These are phyloP conservation scores for Branchinecta lindahli DNA, from an alignment of 1,140 invertebrate species.

Conservation along the genomic window DNA sequence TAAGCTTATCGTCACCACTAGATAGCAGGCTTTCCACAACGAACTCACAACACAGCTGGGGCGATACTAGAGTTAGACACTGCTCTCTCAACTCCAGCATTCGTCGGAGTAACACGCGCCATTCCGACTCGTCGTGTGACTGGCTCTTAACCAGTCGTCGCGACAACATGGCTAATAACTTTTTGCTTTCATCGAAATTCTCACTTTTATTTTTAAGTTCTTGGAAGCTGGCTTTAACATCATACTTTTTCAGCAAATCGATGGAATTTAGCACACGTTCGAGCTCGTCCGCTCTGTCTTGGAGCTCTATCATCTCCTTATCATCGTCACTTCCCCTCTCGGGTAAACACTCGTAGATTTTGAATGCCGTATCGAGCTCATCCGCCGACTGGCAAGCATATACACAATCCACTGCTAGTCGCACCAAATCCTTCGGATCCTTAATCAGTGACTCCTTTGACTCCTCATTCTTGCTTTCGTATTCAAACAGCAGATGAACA, in stretches of 20 bases:
- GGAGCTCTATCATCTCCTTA: conserved; percentile 27
- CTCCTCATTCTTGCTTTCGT: conserved; percentile 25
- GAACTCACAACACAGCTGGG: conserved; percentile 34
- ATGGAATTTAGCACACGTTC: conserved; percentile 36
- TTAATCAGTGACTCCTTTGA: conserved; percentile 29
- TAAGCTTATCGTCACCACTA: conserved; percentile 33
- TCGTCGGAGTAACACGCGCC: conserved; percentile 37
- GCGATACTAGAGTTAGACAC: conserved; percentile 35
- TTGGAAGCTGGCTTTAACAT: conserved; percentile 33
- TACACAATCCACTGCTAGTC: conserved; percentile 37
- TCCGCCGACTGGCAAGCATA: conserved; percentile 37
- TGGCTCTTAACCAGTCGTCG: conserved; percentile 36
- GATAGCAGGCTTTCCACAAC: conserved; percentile 36
- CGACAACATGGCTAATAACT: conserved; percentile 38
- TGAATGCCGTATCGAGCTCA: conserved; percentile 33
- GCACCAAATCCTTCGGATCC: conserved; percentile 31
- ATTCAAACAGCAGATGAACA: conserved; percentile 23
- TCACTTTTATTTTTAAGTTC: conserved; percentile 34
- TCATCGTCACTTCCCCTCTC: conserved; percentile 26
- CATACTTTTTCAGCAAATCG: conserved; percentile 37
- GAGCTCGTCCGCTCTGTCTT: conserved; percentile 34
- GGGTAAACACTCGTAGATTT: conserved; percentile 38
- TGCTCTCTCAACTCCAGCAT: conserved; percentile 41
- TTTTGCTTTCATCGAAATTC: conserved; percentile 33
- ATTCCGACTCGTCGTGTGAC: conserved; percentile 33